Evolutionary conservation across 2,888 invertebrate genomes (phyloP).

Genomic region (Argyresthia albistria): DNA sequence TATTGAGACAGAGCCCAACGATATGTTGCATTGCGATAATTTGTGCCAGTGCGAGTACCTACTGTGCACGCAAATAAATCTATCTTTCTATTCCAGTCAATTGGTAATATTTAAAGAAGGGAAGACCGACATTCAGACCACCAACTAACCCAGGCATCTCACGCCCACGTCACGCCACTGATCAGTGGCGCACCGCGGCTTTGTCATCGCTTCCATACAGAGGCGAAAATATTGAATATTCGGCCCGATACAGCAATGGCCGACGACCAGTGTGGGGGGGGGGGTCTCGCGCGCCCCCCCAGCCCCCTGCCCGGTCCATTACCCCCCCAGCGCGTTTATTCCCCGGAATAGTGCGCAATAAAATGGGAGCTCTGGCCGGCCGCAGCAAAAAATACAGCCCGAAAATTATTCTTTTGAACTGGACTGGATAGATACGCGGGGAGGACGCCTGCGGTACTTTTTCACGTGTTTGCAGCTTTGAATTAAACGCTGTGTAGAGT

Average conservation of each 20-base stretch:
- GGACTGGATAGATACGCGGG: constrained; percentile 1
- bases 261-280: constrained; percentile 17
- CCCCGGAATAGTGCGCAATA: constrained; percentile 66
- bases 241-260: constrained; percentile 41
- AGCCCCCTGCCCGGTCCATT: constrained; percentile 42
- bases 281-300: constrained; percentile 3
- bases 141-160: too few species aligned
- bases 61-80: too few species aligned
- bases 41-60: too few species aligned
- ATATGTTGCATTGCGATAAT: too few species aligned
- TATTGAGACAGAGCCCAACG: too few species aligned
- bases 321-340: constrained; percentile 52
- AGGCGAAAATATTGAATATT: constrained; percentile 64
- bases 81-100: too few species aligned
- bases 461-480: constrained; percentile 4
- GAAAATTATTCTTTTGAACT: constrained; percentile 32
- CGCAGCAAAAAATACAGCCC: constrained; percentile 56
- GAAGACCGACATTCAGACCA: too few species aligned
- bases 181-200: constrained; percentile 35
- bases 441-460: constrained; percentile 1
- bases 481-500: background rate
- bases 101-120: too few species aligned
- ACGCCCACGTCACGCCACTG: constrained; percentile 27
- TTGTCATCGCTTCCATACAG: constrained; percentile 21
- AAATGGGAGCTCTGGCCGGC: constrained; percentile 53